Percentiles rank a stretch among this genome's conserved stretches.
These are phyloP conservation scores for Stictonetta naevosa DNA, from an alignment of 2,113 vertebrate genomes.

Conservation along the genomic window DNA sequence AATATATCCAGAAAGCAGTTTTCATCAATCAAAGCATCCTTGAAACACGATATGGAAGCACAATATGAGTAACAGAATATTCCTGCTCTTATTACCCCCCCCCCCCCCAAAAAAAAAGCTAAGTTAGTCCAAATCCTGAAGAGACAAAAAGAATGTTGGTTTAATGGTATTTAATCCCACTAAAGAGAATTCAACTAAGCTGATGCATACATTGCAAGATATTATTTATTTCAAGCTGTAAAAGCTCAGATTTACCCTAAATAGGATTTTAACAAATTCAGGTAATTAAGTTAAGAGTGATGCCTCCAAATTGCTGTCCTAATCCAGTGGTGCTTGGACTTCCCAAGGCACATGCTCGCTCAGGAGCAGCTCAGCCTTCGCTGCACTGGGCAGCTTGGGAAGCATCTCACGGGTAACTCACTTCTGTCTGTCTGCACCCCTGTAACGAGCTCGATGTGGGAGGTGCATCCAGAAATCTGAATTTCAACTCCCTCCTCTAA, in stretches of 20 bases:
- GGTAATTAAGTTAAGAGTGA: background rate
- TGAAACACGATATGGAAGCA: background rate
- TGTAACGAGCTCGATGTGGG: background rate
- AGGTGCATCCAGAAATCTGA: background rate
- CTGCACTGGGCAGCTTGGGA: background rate
- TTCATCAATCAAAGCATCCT: background rate
- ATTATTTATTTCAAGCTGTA: background rate
- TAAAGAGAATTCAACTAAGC: background rate
- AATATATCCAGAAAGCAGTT: background rate
- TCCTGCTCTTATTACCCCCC: background rate
- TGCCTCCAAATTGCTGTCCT: background rate
- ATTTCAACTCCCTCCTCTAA: background rate
- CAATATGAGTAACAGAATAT: background rate
- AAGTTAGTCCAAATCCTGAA: background rate
- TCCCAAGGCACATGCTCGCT: background rate
- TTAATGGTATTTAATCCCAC: background rate
- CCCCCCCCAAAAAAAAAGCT: background rate
- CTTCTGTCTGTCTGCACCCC: background rate
- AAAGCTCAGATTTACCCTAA: background rate
- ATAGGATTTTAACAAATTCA: background rate
- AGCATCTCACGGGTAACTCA: accelerated
- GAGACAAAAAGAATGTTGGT: background rate
- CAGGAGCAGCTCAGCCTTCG: background rate
- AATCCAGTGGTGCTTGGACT: background rate
- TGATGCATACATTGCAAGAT: background rate